Base-by-base conservation (phyloP, 2,113 vertebrate genomes). In the Myocastor coypus region DNA sequence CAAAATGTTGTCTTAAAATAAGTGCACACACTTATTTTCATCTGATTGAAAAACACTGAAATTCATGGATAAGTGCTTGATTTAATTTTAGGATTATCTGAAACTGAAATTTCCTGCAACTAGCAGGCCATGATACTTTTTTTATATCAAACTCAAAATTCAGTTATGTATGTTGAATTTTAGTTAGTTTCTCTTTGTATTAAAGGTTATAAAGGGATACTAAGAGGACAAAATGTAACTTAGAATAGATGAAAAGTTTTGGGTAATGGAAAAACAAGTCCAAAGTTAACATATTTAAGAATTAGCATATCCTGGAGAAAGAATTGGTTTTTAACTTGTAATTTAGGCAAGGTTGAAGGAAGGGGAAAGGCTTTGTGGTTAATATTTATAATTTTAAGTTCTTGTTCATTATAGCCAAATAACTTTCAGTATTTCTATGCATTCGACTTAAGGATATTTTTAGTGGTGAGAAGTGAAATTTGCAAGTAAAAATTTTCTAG, bases 111-210 rank as follows among this genome's bases (percentile, higher is more conserved):
- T 92, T 66, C 20, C 19, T 94, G 40, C 20, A 87, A 28, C 20
- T 84, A 85, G 7, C 42, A 57, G 77, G 26, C 64, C 17, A 12
- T 19, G 71, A 22, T 84, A 87, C 46, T 89, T 22, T 55, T 55
- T 92, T 93, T 87, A 77, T 55, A 16, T 2, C 50, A 59, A 80
- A 30, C 61, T 81, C 46, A 92, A n/a, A 88, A 86, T 89, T 81
- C 28, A 94, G 11, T 84, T 90, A 32, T 92, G 28, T 77, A 57
- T 19, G 12, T 86, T 85, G 11, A 90, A 61, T 86, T 95, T 32
- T 84, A 55, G 83, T 91, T 92, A 14, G 87, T 73, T 94, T 86
- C 7, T 71, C 5, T 71, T 95, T 91, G 64, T 85, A 30, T 93
- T 87, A 37, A 78, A 55, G 7, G 77, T 73, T 94, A 24, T 59